Conservation (phyloP, 2,113 vertebrate species). For the Pedetes capensis region DNA sequence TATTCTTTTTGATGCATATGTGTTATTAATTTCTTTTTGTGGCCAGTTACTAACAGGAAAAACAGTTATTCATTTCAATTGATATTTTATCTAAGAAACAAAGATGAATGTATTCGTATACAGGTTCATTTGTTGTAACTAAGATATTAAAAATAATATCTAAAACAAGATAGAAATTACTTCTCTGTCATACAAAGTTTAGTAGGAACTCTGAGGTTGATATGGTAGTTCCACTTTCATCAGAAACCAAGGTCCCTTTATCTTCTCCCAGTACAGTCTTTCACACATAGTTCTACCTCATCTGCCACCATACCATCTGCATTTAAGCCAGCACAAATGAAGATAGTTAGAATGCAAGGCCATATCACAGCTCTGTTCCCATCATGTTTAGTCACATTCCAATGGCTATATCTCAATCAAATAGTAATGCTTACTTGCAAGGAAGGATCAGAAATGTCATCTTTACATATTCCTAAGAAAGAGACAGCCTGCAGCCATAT, state of each 20-base stretch:
- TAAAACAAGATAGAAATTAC: neutral
- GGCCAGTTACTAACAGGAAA: neutral
- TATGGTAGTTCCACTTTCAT: neutral
- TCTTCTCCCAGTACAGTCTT: neutral
- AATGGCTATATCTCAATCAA: neutral
- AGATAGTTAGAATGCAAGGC: neutral
- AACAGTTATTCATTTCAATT: neutral
- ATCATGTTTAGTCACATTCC: neutral
- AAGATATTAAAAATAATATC: neutral
- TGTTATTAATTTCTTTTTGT: neutral
- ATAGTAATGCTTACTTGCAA: neutral
- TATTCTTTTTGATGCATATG: neutral
- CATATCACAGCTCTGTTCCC: neutral
- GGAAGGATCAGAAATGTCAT: neutral
- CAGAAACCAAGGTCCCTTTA: neutral
- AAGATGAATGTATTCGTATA: neutral
- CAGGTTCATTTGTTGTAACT: neutral
- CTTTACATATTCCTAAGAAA: neutral
- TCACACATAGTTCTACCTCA: neutral
- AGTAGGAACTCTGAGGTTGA: neutral
- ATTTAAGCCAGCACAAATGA: neutral
- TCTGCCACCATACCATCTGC: neutral
- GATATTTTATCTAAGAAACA: slow-evolving; percentile 30
- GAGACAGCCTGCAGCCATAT: no score
- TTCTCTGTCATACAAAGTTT: neutral